Evolutionary conservation across 2,113 vertebrate species (phyloP), one percentile per base, ranked within the genome.

Genomic region (Phoxinus phoxinus): DNA sequence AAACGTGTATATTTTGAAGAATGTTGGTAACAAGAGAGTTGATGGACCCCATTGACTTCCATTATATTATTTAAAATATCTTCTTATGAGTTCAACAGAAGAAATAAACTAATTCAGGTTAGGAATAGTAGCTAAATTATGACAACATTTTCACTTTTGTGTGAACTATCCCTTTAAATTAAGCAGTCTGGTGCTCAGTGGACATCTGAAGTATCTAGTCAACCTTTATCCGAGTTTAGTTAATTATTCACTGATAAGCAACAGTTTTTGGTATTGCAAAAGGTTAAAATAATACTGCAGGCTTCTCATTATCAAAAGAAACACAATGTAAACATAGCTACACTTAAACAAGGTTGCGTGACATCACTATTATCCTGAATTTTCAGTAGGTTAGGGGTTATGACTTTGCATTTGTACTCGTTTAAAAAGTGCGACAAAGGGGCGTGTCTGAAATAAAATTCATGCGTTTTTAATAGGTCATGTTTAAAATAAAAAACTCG

Each of bases 221-320:
- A 75, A 89, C 65, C 88, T 89, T 89, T 87, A 84, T 48, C 51
- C 46, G n/a, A 48, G 3, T 61, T 74, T 48, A 51, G 76, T 82
- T 63, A 88, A 83, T 88, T 73, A 86, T 85, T 83, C 37, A 85
- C 58, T 75, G 82, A 79, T 30, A 78, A 67, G 32, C 81, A 76
- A 51, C 74, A 80, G 65, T 3, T 46, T 56, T 44, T 8, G n/a
- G 4, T 6, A 46, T 9, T 27, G 35, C 80, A 19, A 73, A 74
- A 35, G 77, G 8, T 10, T 41, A 41, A 41, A 21, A 19, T 21
- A 71, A 37, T 37, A 37, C 32, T 37, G 19, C 67, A 37, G 4
- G 23, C 21, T 10, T 19, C 35, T 72, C 69, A 0, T 21, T 72
- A 41, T 41, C 10, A 12, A 9, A 72, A 11, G 4, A 41, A 51